A percentile compares a stretch with the other conserved stretches of the same genome.
Conservation (phyloP, 2,888 invertebrate genomes). For the Epiblema foenella region DNA sequence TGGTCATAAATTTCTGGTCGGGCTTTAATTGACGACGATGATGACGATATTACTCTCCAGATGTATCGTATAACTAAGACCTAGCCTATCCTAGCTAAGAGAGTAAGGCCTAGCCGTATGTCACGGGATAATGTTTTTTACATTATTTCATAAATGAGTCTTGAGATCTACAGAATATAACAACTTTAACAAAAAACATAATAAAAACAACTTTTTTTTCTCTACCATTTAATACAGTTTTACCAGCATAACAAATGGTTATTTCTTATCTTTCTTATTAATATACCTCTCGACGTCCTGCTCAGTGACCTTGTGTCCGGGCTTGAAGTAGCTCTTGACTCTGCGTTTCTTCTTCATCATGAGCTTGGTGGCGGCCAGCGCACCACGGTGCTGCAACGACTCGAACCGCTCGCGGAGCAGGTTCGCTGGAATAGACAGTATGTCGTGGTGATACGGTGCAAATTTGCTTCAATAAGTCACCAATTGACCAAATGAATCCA, state of each 20-base stretch:
- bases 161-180: neutral
- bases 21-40: too few species aligned
- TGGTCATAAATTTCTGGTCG: too few species aligned
- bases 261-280: constrained; percentile 48
- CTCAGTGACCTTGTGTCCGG: constrained; percentile 82
- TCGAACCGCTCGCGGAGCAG: constrained; percentile 93
- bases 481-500: too few species aligned
- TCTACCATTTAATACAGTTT: constrained; percentile 24
- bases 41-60: too few species aligned
- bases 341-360: constrained; percentile 88
- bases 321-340: constrained; percentile 89
- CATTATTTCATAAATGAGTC: neutral
- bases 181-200: too few species aligned
- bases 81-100: too few species aligned
- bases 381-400: constrained; percentile 95
- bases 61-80: too few species aligned
- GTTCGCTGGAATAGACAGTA: constrained; percentile 80
- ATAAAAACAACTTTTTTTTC: neutral
- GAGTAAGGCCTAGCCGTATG: too few species aligned
- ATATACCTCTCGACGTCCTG: constrained; percentile 75
- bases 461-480: neutral
- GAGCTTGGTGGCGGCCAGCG: constrained; percentile 90
- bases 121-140: neutral
- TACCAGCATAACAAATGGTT: constrained; percentile 3
- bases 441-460: neutral